These are phyloP conservation scores for Syngnathus rostellatus DNA, from an alignment of 2,797 vertebrate species.

Conservation along the genomic window DNA sequence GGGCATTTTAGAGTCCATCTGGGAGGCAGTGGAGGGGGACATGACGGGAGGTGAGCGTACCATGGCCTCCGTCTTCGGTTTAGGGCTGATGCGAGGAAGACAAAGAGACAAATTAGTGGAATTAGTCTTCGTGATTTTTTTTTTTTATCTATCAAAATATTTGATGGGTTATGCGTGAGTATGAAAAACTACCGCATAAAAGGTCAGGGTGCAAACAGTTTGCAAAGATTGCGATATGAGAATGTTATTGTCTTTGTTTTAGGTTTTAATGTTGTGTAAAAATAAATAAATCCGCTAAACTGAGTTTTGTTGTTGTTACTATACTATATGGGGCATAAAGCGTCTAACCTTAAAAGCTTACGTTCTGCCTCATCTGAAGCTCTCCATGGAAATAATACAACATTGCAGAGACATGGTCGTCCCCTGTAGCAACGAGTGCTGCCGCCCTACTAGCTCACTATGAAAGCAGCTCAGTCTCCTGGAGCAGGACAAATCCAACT, in stretches of 20 bases:
- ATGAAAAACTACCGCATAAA: background rate
- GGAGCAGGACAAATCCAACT: slow-evolving; percentile 55
- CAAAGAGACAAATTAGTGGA: background rate
- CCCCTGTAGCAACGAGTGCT: slow-evolving; percentile 35
- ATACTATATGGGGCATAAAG: background rate
- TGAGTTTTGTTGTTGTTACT: background rate
- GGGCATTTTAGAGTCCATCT: slow-evolving; percentile 99
- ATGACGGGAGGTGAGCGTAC: slow-evolving; percentile 98
- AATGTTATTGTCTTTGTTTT: background rate
- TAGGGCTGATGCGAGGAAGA: slow-evolving; percentile 75
- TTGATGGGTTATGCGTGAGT: background rate
- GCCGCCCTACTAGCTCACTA: slow-evolving; percentile 24
- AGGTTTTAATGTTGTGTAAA: no score
- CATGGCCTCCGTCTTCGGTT: slow-evolving; percentile 99
- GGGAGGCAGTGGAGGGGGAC: slow-evolving; percentile 97
- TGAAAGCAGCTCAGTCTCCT: slow-evolving; percentile 44
- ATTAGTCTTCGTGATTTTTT: background rate
- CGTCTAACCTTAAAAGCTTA: slow-evolving; percentile 2
- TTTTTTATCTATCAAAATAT: background rate
- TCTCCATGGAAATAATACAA: background rate
- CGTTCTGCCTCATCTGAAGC: slow-evolving; percentile 4
- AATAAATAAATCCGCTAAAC: background rate
- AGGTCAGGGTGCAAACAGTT: background rate
- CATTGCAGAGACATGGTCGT: slow-evolving; percentile 12
- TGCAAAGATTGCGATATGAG: no score